Evolutionary conservation across 2,113 vertebrate species (phyloP).

Genomic region (Lichenostomus cassidix): DNA sequence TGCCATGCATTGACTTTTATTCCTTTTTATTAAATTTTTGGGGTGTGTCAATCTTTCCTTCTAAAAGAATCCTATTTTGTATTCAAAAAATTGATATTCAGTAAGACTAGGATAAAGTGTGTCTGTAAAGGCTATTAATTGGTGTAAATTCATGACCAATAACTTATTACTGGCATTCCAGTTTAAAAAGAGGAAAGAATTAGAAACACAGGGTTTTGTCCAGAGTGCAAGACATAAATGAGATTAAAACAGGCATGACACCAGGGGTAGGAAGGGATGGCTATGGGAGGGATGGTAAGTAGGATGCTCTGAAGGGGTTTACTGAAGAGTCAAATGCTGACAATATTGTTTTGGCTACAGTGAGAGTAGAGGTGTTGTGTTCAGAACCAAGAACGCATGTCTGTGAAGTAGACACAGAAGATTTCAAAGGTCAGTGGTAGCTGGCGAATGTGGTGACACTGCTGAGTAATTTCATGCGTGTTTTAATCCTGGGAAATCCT

Average conservation of each 20-base stretch:
- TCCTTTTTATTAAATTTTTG: background rate
- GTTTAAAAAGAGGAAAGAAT: background rate
- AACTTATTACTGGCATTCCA: background rate
- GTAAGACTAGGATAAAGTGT: background rate
- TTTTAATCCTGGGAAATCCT: background rate
- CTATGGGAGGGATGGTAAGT: background rate
- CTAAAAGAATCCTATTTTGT: background rate
- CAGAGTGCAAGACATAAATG: background rate
- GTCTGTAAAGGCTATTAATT: background rate
- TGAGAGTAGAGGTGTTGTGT: background rate
- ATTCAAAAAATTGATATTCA: background rate
- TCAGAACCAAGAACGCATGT: background rate
- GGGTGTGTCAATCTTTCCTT: background rate
- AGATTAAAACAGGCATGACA: background rate
- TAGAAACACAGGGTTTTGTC: background rate
- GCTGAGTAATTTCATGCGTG: background rate
- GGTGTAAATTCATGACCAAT: background rate
- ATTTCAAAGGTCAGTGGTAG: background rate
- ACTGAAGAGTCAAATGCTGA: background rate
- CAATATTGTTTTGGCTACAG: background rate
- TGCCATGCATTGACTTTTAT: background rate
- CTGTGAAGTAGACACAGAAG: background rate
- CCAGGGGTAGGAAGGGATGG: background rate
- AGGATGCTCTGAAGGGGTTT: background rate
- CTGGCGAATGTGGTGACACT: background rate